Conservation (phyloP, 2,113 vertebrate species). For the Neolamprologus sp. region DNA sequence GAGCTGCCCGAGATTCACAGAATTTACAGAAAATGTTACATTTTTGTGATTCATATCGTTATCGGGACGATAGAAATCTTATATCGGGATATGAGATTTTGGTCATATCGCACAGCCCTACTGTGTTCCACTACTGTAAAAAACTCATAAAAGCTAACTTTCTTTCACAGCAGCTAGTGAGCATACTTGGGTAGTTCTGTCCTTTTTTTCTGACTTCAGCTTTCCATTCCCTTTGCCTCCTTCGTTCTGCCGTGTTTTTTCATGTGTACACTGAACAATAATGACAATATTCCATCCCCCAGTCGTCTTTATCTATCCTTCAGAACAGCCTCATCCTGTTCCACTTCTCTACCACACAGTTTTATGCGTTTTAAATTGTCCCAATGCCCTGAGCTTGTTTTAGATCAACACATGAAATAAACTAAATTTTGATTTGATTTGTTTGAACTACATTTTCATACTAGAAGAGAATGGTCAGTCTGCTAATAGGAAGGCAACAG, state of each 20-base stretch:
- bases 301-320: constrained; percentile 1
- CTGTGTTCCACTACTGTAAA: background rate
- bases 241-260: background rate
- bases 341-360: background rate
- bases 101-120: background rate
- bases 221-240: background rate
- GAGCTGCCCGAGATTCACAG: background rate
- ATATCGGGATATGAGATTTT: background rate
- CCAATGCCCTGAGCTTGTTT: background rate
- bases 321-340: background rate
- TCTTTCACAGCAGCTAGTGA: background rate
- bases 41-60: background rate
- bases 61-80: background rate
- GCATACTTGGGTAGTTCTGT: background rate
- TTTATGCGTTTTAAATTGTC: background rate
- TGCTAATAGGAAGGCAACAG: background rate
- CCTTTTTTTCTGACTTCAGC: background rate
- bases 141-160: background rate
- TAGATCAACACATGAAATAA: background rate
- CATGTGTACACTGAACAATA: background rate
- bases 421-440: background rate
- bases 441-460: background rate
- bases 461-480: background rate
- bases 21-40: background rate
- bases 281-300: constrained; percentile 12